These are phyloP conservation scores for Muscina levida DNA, from an alignment of 2,888 invertebrate species.

Conservation along the genomic window DNA sequence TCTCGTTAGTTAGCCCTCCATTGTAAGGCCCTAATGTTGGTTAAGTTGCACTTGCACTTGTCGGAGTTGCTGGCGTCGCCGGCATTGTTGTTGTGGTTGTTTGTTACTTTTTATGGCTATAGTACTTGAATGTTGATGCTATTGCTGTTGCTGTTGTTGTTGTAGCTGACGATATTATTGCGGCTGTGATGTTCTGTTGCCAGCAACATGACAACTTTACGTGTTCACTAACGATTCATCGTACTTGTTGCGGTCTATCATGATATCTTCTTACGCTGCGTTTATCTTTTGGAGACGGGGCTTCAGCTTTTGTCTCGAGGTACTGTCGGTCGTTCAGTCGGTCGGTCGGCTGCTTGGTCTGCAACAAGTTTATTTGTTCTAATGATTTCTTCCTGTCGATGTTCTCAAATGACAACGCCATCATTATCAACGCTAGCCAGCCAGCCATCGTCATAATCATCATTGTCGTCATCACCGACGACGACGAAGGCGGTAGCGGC, in stretches of 20 bases:
- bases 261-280: constrained; percentile 32
- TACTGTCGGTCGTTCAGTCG: background rate
- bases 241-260: constrained; percentile 45
- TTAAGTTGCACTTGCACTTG: constrained; percentile 30
- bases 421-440: constrained; percentile 30
- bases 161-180: constrained; percentile 10
- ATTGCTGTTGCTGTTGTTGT: constrained; percentile 6
- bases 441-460: background rate
- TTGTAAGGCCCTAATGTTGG: constrained; percentile 19
- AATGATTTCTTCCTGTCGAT: constrained; percentile 65
- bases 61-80: constrained; percentile 4
- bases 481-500: background rate
- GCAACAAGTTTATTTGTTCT: constrained; percentile 59
- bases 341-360: background rate
- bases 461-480: constrained; percentile 18
- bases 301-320: constrained; percentile 11
- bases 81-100: background rate
- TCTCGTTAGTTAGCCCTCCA: constrained; percentile 63
- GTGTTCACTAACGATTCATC: constrained; percentile 58
- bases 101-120: constrained; percentile 21
- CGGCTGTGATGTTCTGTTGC: constrained; percentile 29
- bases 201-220: constrained; percentile 57
- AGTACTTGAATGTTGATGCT: constrained; percentile 26
- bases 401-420: constrained; percentile 58
- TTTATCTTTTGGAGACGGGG: constrained; percentile 42